Conservation (phyloP, 2,113 vertebrate genomes). For the Ictidomys tridecemlineatus region DNA sequence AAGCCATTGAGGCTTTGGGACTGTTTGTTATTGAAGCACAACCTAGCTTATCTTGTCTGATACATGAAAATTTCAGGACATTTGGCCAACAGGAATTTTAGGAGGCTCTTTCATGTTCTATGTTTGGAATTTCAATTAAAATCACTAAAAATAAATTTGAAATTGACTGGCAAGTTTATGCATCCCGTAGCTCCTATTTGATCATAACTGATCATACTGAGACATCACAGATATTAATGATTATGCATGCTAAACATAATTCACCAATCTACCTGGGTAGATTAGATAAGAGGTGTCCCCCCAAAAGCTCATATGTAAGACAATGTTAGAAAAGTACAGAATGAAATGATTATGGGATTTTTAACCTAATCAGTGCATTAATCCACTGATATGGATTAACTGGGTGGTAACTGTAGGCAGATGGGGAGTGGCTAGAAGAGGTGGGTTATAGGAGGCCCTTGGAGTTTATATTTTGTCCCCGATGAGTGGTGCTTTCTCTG, state of each 20-base stretch:
- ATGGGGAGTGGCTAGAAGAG: too few species aligned
- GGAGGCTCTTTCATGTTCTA: neutral
- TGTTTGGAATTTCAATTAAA: neutral
- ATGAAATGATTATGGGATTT: too few species aligned
- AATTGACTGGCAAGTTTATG: neutral
- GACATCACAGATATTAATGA: neutral
- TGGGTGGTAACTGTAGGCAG: too few species aligned
- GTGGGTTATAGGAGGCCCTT: too few species aligned
- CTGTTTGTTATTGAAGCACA: neutral
- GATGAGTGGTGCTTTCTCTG: too few species aligned
- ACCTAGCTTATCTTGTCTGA: neutral
- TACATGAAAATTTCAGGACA: neutral
- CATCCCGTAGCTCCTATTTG: neutral
- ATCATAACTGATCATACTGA: neutral
- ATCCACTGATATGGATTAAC: too few species aligned
- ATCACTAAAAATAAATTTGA: slow-evolving; percentile 32
- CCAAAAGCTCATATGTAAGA: too few species aligned
- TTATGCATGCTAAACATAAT: neutral
- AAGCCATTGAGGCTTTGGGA: neutral
- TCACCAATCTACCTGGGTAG: neutral
- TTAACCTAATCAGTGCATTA: too few species aligned
- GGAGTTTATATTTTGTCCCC: too few species aligned
- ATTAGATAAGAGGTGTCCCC: too few species aligned
- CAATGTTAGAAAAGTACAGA: too few species aligned
- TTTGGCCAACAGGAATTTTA: neutral